Base-by-base conservation (phyloP, 2,113 vertebrate species). In the Brevimyrus niger region DNA sequence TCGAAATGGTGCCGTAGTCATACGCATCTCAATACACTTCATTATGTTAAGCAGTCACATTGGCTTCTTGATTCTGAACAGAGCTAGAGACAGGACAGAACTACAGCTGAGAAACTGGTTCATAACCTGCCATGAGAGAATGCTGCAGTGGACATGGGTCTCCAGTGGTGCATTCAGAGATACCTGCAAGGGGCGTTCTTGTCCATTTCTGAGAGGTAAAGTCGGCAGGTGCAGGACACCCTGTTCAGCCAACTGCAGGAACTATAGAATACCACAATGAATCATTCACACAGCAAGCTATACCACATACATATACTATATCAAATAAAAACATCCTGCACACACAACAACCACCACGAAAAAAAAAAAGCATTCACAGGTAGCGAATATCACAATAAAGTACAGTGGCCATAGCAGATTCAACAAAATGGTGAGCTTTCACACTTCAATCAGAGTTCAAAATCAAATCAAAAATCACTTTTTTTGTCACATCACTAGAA, bases 111-210 rank as follows among this genome's bases (percentile, higher is more conserved):
- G 7, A 61, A 61, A 61, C 55, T 2, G 23, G 65, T 73, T 73
- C 27, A 73, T 73, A 27, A 73, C 65, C 1, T 35, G 19, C 1
- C 13, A 35, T 38, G 31, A 21, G 44, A 80, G 23, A 83, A 35
- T 42, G 17, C 15, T 80, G 9, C 65, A 73, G n/a, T 73, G 73
- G 42, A 19, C 3, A 23, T 46, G 21, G 5, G 23, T 21, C 42
- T 48, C 23, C 8, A 80, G 27, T 51, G 19, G 2, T 47, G 53
- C 35, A 89, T 17, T 23, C 31, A 76, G 82, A 27, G 9, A 17
- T 76, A 96, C 96, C 93, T 94, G 93, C 47, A 94, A 90, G 9
- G 92, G 88, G 0, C 15, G 82, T n/a, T 94, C 90, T 51, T n/a
- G 82, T 58, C 90, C 88, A 55, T 90, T 90, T 8, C 47, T 88